Conservation (phyloP, 2,888 invertebrate species). For the Agrochola lychnidis region DNA sequence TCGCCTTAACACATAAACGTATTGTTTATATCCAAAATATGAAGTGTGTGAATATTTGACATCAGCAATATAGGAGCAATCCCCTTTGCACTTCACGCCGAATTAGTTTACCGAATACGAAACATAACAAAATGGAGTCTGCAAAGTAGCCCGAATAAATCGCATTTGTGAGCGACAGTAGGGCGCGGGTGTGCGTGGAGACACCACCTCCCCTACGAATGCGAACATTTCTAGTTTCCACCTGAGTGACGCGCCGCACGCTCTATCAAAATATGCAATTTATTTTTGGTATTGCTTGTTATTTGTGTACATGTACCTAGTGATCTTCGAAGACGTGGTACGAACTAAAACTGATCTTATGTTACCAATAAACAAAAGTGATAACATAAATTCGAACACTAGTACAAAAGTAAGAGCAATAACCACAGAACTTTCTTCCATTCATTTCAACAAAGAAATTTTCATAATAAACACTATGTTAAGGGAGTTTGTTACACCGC, state of each 20-base stretch:
- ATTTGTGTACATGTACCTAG: slow-evolving; percentile 62
- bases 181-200: slow-evolving; percentile 65
- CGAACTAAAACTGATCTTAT: slow-evolving; percentile 26
- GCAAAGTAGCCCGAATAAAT: slow-evolving; percentile 81
- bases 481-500: slow-evolving; percentile 47
- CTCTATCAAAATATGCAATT: slow-evolving; percentile 85
- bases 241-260: slow-evolving; percentile 76
- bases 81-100: slow-evolving; percentile 65
- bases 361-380: slow-evolving; percentile 47
- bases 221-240: slow-evolving; percentile 83
- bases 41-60: slow-evolving; percentile 40
- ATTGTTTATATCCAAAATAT: slow-evolving; percentile 24
- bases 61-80: slow-evolving; percentile 52
- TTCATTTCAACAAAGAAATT: slow-evolving; percentile 55
- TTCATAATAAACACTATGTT: slow-evolving; percentile 60
- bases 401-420: slow-evolving; percentile 43
- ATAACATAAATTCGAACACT: slow-evolving; percentile 38
- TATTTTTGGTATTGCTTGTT: slow-evolving; percentile 77
- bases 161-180: slow-evolving; percentile 77
- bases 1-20: slow-evolving; percentile 12
- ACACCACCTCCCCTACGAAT: slow-evolving; percentile 69
- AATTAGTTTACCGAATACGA: slow-evolving; percentile 72
- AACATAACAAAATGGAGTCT: slow-evolving; percentile 76
- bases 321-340: slow-evolving; percentile 56
- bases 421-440: slow-evolving; percentile 50